Base-by-base conservation (phyloP, 2,888 invertebrate genomes). In the Petrophora chlorosata region DNA sequence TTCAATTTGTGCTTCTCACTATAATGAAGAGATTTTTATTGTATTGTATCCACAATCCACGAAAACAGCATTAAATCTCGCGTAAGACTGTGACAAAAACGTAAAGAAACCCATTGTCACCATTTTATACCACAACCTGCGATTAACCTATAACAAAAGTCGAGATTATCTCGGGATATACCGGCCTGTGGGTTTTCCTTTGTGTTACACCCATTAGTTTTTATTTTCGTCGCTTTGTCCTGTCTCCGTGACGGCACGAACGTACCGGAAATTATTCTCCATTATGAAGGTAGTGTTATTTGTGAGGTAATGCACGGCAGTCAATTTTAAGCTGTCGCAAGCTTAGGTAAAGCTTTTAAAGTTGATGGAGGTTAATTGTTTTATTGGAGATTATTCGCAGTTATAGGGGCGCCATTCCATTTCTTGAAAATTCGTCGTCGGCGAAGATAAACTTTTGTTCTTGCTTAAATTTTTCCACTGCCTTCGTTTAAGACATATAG, bases 221-320 rank as follows among this genome's bases (percentile, higher is more conserved):
- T 79, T 82, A 82, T 82, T 80, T 82, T 81, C 70, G 73, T 66
- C 67, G 63, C 74, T 78, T 82, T 83, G 83, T 81, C 79, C 79
- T 73, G 69, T 61, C 66, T 68, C 43, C 22, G 45, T 44, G 54
- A 40, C 47, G 39, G 40, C 52, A 62, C 64, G 64, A 41, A 41
- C 38, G 45, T 70, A 68, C 76, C 73, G 78, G 79, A 80, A 82
- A 82, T 56, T 52, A 60, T 55, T 60, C 48, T 39, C 51, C 53
- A 57, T 55, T 59, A 54, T 35, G 30, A 46, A 53, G 52, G 53
- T 56, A 48, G 48, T 47, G 36, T 50, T 45, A 48, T 44, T 41
- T 30, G 33, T 44, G 33, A 44, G 38, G 47, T 55, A 42, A 50
- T 50, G 49, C 49, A 50, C 43, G 43, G 16, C 34, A 43, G 43